phyloP scores from a whole-genome alignment of 2,113 vertebrate genomes.

The Equus quagga region DNA sequence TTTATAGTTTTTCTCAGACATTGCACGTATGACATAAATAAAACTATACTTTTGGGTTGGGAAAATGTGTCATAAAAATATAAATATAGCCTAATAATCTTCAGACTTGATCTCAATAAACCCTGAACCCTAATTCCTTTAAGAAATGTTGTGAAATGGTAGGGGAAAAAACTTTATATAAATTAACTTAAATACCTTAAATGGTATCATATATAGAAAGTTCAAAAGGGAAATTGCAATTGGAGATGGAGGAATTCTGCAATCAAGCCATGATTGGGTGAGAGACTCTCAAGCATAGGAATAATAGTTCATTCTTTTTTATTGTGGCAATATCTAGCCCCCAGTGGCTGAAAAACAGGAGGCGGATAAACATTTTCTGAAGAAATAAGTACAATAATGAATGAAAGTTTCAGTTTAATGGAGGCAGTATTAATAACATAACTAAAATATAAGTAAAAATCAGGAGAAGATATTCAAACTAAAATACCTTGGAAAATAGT shows the following conservation, averaged over 20 bases:
- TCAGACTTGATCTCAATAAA: background rate
- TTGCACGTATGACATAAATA: background rate
- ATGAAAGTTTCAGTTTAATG: background rate
- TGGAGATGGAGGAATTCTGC: background rate
- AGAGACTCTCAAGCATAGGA: background rate
- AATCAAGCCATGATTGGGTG: background rate
- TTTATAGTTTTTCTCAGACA: background rate
- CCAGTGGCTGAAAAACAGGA: background rate
- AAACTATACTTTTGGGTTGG: background rate
- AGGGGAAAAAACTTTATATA: background rate
- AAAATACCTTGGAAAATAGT: background rate
- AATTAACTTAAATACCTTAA: constrained; percentile 33
- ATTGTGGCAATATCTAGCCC: background rate
- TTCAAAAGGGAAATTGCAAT: background rate
- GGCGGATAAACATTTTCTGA: background rate
- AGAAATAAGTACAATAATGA: background rate
- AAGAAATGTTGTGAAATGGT: background rate
- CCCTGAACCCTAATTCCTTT: background rate
- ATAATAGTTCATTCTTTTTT: background rate
- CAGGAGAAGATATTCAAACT: background rate
- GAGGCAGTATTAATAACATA: background rate
- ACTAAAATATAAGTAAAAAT: background rate
- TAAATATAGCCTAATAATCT: background rate
- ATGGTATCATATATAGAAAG: background rate
- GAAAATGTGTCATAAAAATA: background rate